phyloP scores from a whole-genome alignment of 1,140 invertebrate species.

The Thrips palmi region DNA sequence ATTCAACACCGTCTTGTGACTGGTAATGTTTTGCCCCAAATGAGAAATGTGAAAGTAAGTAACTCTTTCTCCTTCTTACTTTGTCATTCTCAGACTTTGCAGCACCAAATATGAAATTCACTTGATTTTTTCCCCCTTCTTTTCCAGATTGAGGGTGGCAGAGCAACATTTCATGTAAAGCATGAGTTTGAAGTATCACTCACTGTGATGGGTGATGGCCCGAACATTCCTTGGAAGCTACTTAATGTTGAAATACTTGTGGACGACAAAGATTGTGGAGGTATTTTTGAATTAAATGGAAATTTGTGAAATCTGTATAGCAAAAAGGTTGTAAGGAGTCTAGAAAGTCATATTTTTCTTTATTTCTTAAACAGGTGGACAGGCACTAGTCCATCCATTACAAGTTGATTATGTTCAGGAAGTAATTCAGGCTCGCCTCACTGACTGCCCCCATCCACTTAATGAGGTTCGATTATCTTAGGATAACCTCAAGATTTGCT shows the following conservation, averaged over 20 bases:
- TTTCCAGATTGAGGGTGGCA: slow-evolving; percentile 64
- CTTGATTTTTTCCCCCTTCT: slow-evolving; percentile 13
- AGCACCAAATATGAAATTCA: no score
- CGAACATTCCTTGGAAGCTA: slow-evolving; percentile 82
- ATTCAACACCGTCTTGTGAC: slow-evolving; percentile 89
- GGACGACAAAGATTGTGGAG: slow-evolving; percentile 90
- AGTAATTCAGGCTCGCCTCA: slow-evolving; percentile 69
- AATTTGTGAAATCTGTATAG: no score
- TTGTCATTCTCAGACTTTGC: no score
- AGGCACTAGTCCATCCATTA: slow-evolving; percentile 77
- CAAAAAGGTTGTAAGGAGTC: no score
- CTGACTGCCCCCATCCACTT: slow-evolving; percentile 54
- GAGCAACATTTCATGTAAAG: slow-evolving; percentile 86
- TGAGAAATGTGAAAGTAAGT: slow-evolving; percentile 81
- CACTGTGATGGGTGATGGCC: slow-evolving; percentile 92
- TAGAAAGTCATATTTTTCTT: slow-evolving; percentile 19
- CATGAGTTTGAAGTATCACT: slow-evolving; percentile 91
- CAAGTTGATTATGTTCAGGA: slow-evolving; percentile 88
- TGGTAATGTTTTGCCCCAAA: slow-evolving; percentile 77
- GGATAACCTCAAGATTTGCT: no score
- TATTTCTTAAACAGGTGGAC: slow-evolving; percentile 87
- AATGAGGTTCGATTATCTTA: no score
- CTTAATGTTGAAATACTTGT: slow-evolving; percentile 90
- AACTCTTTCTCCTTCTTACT: no score
- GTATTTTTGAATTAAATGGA: no score